A percentile compares a stretch with the other conserved stretches of the same genome.
Evolutionary conservation across 1,140 invertebrate genomes (phyloP).

Genomic region (Drosophila nigromelanica): DNA sequence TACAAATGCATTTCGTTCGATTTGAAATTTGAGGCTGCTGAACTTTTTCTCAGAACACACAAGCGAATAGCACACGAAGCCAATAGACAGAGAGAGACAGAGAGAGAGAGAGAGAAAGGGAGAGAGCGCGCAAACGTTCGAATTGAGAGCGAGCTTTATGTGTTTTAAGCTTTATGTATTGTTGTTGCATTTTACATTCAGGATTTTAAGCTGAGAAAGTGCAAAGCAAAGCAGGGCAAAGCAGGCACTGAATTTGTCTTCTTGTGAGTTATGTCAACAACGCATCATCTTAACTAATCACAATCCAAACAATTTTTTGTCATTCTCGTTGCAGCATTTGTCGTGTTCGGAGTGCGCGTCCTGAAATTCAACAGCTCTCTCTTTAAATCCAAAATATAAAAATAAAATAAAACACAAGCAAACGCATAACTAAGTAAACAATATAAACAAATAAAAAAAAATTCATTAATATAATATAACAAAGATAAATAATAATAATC

Average conservation of each 20-base stretch:
- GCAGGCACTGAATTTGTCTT: conserved; percentile 62
- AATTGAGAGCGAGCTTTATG: conserved; percentile 16
- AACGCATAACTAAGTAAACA: conserved; percentile 15
- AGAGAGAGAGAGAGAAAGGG: not conserved
- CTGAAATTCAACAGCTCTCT: conserved; percentile 45
- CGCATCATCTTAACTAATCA: conserved; percentile 53
- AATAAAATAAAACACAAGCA: conserved; percentile 1
- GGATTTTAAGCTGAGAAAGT: conserved; percentile 28
- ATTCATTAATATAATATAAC: not conserved
- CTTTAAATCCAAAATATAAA: conserved; percentile 11
- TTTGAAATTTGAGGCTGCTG: conserved; percentile 51
- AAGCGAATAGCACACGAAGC: not conserved
- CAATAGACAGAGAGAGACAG: not conserved
- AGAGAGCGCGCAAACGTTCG: not conserved
- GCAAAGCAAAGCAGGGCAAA: conserved; percentile 41
- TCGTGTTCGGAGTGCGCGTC: conserved; percentile 71
- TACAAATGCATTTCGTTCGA: conserved; percentile 37
- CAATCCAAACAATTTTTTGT: conserved; percentile 53
- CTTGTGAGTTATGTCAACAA: conserved; percentile 48
- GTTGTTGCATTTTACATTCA: conserved; percentile 40
- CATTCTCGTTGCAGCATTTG: conserved; percentile 82
- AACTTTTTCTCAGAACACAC: conserved; percentile 37
- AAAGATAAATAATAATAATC: conserved; percentile 9
- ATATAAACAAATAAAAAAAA: conserved; percentile 26
- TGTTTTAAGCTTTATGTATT: conserved; percentile 9